Percentiles rank a stretch among this genome's conserved stretches.
Evolutionary conservation across 2,113 vertebrate genomes (phyloP).

Genomic region (Anser brachyrhynchus): DNA sequence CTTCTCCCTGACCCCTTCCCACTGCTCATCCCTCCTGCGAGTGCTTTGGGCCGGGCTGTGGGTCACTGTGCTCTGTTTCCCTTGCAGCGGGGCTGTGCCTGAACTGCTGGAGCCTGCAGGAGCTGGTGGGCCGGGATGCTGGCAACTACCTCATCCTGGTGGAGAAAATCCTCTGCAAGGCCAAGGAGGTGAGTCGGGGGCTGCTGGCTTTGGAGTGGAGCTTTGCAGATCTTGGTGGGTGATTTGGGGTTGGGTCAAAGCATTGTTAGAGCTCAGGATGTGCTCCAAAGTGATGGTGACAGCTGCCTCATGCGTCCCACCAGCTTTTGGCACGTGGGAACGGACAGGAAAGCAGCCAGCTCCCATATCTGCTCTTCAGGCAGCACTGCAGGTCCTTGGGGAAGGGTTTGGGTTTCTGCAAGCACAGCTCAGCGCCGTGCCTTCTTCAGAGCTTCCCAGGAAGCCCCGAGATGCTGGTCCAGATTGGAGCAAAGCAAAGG

Average conservation of each 20-base stretch:
- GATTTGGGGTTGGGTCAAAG: neutral
- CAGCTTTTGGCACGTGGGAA: neutral
- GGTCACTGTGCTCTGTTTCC: neutral
- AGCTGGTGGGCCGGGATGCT: conserved; percentile 91
- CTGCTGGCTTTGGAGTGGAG: neutral
- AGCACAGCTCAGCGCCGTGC: fast-evolving
- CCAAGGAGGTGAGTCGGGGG: conserved; percentile 81
- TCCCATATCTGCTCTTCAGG: neutral
- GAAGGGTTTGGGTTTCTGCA: neutral
- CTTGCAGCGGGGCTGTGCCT: conserved; percentile 87
- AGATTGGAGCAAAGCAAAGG: neutral
- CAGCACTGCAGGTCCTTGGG: neutral
- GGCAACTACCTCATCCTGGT: conserved; percentile 92
- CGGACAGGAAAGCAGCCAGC: neutral
- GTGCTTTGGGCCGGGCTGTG: neutral
- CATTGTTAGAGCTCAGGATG: fast-evolving
- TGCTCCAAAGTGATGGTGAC: neutral
- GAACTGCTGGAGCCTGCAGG: conserved; percentile 96
- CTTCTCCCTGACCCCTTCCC: neutral
- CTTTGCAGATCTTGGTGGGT: neutral
- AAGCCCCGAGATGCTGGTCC: neutral
- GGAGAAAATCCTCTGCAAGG: conserved; percentile 91
- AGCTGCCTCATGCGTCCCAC: neutral
- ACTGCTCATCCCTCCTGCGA: fast-evolving
- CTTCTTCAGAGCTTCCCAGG: neutral